Evolutionary conservation across 2,888 invertebrate species (phyloP).

Genomic region (Epistrophe eligans): DNA sequence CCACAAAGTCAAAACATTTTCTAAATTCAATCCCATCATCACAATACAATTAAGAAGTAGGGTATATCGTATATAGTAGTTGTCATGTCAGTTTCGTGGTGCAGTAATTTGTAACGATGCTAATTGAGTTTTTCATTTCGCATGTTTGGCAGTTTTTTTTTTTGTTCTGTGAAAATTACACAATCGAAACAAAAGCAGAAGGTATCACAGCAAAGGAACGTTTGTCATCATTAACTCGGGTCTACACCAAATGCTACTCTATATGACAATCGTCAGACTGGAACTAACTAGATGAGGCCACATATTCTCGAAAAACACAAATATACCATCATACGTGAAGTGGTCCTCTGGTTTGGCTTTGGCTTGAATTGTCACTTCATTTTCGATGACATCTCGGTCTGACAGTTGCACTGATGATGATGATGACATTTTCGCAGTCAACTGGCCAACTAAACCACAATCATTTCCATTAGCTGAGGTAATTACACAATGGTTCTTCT

Average conservation of each 20-base stretch:
- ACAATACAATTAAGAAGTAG: not conserved
- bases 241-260: not conserved
- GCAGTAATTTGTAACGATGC: conserved; percentile 60
- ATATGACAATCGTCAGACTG: conserved; percentile 63
- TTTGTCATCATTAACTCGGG: conserved; percentile 44
- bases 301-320: conserved; percentile 11
- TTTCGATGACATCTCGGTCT: conserved; percentile 69
- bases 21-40: conserved; percentile 36
- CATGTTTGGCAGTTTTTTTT: conserved; percentile 32
- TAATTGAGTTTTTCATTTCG: conserved; percentile 69
- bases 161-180: conserved; percentile 2
- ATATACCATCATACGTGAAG: not conserved
- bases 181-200: conserved; percentile 22
- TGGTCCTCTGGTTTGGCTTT: conserved; percentile 9
- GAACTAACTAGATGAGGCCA: conserved; percentile 64
- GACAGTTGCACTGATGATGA: conserved; percentile 68
- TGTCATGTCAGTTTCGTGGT: conserved; percentile 33
- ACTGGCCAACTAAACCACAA: conserved; percentile 69
- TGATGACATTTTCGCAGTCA: conserved; percentile 76
- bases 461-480: conserved; percentile 65
- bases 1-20: conserved; percentile 17
- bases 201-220: conserved; percentile 8
- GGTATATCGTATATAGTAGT: not conserved
- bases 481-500: conserved; percentile 56
- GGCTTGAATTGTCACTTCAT: conserved; percentile 68